phyloP scores from a whole-genome alignment of 2,888 invertebrate genomes.

The Teleiodes luculella region DNA sequence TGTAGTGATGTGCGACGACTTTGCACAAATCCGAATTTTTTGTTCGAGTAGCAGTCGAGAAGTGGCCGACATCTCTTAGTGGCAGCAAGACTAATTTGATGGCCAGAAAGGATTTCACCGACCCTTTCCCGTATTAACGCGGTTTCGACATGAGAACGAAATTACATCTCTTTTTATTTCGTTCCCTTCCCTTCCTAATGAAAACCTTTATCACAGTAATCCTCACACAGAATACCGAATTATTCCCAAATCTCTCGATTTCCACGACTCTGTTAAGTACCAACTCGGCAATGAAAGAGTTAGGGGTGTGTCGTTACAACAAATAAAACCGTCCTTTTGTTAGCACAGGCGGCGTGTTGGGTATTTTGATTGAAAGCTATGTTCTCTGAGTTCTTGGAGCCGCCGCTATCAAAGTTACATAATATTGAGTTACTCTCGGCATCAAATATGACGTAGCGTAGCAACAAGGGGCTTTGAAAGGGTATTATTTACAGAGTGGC shows the following conservation, averaged over 20 bases:
- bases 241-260: slow-evolving; percentile 13
- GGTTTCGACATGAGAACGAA: slow-evolving; percentile 51
- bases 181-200: slow-evolving; percentile 48
- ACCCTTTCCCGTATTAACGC: slow-evolving; percentile 53
- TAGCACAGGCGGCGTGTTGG: background rate
- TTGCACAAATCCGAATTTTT: too few relatives aligned
- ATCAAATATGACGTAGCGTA: slow-evolving; percentile 1
- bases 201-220: slow-evolving; percentile 45
- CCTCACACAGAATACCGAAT: slow-evolving; percentile 21
- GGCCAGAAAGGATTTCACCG: slow-evolving; percentile 46
- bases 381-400: background rate
- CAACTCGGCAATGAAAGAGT: background rate
- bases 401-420: background rate
- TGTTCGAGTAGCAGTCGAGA: slow-evolving; percentile 1
- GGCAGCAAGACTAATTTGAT: slow-evolving; percentile 46
- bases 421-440: background rate
- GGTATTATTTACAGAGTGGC: slow-evolving; percentile 19
- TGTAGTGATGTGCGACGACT: too few relatives aligned
- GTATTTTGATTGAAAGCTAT: background rate
- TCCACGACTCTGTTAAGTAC: slow-evolving; percentile 14
- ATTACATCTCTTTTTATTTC: slow-evolving; percentile 56
- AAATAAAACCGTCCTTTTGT: background rate
- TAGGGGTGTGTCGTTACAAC: background rate
- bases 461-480: slow-evolving; percentile 10
- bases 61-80: slow-evolving; percentile 26